Evolutionary conservation across 2,888 invertebrate genomes (phyloP).

Genomic region (Linnaemya vulpina): DNA sequence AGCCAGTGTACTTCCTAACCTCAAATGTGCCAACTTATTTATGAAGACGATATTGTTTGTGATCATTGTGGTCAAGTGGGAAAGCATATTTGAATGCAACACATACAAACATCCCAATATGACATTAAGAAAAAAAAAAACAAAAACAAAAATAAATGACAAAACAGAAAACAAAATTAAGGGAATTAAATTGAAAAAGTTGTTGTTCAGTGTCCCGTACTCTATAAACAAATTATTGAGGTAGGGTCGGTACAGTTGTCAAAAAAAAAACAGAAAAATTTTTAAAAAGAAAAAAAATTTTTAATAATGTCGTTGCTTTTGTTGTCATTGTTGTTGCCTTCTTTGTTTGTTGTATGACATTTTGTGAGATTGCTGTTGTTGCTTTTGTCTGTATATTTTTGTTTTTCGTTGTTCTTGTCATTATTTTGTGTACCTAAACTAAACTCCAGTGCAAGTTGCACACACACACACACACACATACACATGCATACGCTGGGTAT

Average conservation of each 20-base stretch:
- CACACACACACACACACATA: too few relatives aligned
- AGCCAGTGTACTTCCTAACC: too few relatives aligned
- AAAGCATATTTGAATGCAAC: too few relatives aligned
- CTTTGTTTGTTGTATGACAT: conserved; percentile 45
- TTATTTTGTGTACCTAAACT: conserved; percentile 34
- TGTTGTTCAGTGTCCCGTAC: conserved; percentile 13
- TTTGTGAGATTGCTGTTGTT: conserved; percentile 40
- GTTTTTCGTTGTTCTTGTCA: not conserved
- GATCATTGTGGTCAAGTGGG: too few relatives aligned
- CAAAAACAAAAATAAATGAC: not conserved
- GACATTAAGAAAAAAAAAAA: too few relatives aligned
- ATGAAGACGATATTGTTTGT: too few relatives aligned
- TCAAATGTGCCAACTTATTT: too few relatives aligned
- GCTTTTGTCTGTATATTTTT: not conserved
- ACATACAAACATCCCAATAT: too few relatives aligned
- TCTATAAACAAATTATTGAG: conserved; percentile 65
- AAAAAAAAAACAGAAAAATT: conserved; percentile 48
- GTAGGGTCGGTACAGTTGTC: conserved; percentile 68
- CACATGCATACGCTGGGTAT: not conserved
- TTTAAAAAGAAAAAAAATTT: conserved; percentile 12
- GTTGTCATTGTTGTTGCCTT: conserved; percentile 28
- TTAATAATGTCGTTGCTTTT: conserved; percentile 19
- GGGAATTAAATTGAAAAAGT: conserved; percentile 34
- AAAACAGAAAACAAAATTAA: conserved; percentile 26
- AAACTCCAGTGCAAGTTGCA: conserved; percentile 36